These are phyloP conservation scores for Clarias fuscus DNA, from an alignment of 2,797 vertebrate species.

Conservation along the genomic window DNA sequence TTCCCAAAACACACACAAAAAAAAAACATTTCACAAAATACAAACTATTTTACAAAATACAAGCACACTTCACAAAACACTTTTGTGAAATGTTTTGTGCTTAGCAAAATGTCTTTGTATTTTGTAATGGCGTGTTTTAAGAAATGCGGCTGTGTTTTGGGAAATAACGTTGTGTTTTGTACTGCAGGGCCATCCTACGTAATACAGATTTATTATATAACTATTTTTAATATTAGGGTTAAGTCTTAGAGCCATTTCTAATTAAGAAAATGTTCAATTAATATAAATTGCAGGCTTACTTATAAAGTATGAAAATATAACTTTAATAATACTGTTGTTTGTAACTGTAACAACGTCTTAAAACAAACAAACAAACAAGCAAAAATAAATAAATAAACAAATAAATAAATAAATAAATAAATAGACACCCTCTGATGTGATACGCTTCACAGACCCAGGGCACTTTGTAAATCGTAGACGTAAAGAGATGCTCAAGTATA, in stretches of 20 bases:
- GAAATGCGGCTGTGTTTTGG: too few relatives aligned
- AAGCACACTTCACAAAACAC: too few relatives aligned
- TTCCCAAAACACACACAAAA: too few relatives aligned
- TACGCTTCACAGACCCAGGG: neutral
- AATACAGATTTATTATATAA: neutral
- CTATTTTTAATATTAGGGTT: neutral
- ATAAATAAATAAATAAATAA: neutral
- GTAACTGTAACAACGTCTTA: neutral
- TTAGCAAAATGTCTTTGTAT: too few relatives aligned
- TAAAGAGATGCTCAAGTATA: neutral
- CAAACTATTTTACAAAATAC: too few relatives aligned
- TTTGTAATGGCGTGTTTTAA: too few relatives aligned
- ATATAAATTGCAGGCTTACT: neutral
- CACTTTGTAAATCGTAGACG: neutral
- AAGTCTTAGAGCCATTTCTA: neutral
- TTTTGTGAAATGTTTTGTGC: too few relatives aligned
- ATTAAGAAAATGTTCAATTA: neutral
- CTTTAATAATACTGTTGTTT: neutral
- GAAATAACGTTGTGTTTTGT: too few relatives aligned
- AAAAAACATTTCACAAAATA: too few relatives aligned
- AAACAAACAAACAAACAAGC: neutral
- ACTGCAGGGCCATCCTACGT: neutral
- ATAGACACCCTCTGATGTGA: neutral
- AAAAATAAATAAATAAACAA: neutral
- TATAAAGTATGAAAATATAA: neutral